Evolutionary conservation across 1,140 invertebrate species (phyloP).

Genomic region (Drosophila carrolli): DNA sequence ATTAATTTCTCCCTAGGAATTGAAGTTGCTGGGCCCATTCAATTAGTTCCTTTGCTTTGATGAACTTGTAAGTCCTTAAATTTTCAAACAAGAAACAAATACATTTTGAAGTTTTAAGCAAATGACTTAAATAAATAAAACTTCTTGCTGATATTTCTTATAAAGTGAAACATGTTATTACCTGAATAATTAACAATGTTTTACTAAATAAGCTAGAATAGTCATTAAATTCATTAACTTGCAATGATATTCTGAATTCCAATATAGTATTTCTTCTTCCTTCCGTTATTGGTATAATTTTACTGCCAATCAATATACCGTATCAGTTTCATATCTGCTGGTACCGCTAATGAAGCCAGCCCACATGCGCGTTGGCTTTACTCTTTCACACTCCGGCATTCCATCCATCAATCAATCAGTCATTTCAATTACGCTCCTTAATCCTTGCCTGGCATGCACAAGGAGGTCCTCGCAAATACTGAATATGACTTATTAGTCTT

Average conservation of each 20-base stretch:
- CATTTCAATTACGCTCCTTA: slow-evolving; percentile 60
- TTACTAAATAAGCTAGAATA: no score
- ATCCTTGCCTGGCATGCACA: slow-evolving; percentile 52
- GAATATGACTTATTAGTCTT: slow-evolving; percentile 77
- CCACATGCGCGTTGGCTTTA: slow-evolving; percentile 51
- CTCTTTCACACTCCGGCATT: neutral
- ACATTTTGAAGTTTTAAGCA: no score
- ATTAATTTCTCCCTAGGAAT: neutral
- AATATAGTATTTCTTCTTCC: neutral
- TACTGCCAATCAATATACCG: slow-evolving; percentile 18
- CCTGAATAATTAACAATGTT: no score
- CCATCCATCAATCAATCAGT: slow-evolving; percentile 55
- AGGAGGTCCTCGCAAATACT: slow-evolving; percentile 51
- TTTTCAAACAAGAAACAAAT: neutral
- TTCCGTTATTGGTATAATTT: neutral
- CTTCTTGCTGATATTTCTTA: no score
- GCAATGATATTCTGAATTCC: no score
- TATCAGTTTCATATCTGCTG: slow-evolving; percentile 31
- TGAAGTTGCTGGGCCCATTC: neutral
- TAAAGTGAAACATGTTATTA: no score
- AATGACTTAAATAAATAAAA: no score
- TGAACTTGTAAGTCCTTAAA: neutral
- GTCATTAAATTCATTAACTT: no score
- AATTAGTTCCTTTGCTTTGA: neutral
- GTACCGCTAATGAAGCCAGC: slow-evolving; percentile 36